Evolutionary conservation across 2,113 vertebrate genomes (phyloP).

Genomic region (Chrysochloris asiatica): DNA sequence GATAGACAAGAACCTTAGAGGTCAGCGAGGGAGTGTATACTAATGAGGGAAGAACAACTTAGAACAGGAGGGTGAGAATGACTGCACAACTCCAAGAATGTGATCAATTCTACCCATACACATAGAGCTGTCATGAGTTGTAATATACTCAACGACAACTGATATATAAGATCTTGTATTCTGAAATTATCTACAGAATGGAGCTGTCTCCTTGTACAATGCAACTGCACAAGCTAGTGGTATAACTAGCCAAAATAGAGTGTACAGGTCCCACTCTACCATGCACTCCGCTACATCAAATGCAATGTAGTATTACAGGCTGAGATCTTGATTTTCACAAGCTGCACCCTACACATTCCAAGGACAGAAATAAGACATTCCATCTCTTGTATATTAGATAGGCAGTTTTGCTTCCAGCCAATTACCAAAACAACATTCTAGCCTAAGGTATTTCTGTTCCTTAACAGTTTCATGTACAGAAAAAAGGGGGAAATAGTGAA

Average conservation of each 20-base stretch:
- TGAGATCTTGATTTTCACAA: neutral
- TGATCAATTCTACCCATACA: neutral
- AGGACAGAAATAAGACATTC: conserved; percentile 44
- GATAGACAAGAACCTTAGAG: too few relatives aligned
- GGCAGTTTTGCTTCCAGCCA: conserved; percentile 32
- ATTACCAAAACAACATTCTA: conserved; percentile 14
- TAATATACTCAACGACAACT: neutral
- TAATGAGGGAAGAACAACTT: too few relatives aligned
- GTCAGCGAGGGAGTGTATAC: too few relatives aligned
- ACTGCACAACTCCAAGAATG: too few relatives aligned
- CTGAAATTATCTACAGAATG: conserved; percentile 52
- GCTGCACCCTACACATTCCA: neutral
- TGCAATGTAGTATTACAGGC: neutral
- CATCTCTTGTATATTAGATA: conserved; percentile 1
- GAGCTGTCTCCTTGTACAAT: neutral
- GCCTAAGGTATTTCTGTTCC: conserved; percentile 35
- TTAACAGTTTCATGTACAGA: neutral
- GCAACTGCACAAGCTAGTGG: conserved; percentile 11
- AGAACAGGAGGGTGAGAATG: too few relatives aligned
- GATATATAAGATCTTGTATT: conserved; percentile 11
- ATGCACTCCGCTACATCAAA: conserved; percentile 41
- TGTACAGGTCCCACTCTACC: neutral
- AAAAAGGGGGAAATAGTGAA: conserved; percentile 5
- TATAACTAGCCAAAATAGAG: conserved; percentile 17
- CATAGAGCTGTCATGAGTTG: neutral